phyloP scores from a whole-genome alignment of 2,797 vertebrate genomes.

The Manis pentadactyla region DNA sequence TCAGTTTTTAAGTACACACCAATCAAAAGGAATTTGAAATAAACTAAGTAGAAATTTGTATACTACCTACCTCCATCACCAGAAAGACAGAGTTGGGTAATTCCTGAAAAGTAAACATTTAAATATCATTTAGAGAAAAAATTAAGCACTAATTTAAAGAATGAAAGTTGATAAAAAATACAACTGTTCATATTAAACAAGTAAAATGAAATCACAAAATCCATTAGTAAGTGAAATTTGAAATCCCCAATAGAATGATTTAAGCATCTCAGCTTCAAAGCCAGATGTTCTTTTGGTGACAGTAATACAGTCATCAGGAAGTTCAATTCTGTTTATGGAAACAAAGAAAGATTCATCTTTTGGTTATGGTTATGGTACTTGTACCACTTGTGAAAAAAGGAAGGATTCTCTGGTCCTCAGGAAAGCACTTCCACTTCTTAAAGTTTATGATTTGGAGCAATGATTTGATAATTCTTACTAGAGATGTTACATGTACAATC shows the following conservation, averaged over 20 bases:
- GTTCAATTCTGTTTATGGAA: not conserved
- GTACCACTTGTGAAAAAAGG: not conserved
- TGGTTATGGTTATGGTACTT: not conserved
- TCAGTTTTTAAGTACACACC: not conserved
- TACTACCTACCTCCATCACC: slow-evolving; percentile 95
- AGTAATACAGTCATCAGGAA: not conserved
- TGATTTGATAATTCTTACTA: not conserved
- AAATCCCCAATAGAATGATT: slow-evolving; percentile 7
- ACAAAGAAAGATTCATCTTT: not conserved
- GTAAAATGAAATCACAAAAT: slow-evolving; percentile 51
- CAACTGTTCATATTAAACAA: not conserved
- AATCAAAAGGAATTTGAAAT: slow-evolving; percentile 66
- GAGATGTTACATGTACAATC: not conserved
- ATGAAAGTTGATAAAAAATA: slow-evolving; percentile 32
- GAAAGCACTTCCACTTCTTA: not conserved
- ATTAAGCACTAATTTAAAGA: slow-evolving; percentile 40
- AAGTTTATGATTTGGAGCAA: not conserved
- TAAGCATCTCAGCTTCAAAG: slow-evolving; percentile 2
- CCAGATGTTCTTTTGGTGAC: not conserved
- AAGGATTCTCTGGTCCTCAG: not conserved
- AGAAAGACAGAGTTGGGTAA: slow-evolving; percentile 96
- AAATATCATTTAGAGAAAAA: slow-evolving; percentile 64
- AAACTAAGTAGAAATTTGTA: slow-evolving; percentile 56
- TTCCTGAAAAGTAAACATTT: slow-evolving; percentile 90
- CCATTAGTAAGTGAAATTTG: slow-evolving; percentile 36